These are phyloP conservation scores for Bilobella aurantiaca DNA, from an alignment of 1,140 invertebrate species.

Conservation along the genomic window DNA sequence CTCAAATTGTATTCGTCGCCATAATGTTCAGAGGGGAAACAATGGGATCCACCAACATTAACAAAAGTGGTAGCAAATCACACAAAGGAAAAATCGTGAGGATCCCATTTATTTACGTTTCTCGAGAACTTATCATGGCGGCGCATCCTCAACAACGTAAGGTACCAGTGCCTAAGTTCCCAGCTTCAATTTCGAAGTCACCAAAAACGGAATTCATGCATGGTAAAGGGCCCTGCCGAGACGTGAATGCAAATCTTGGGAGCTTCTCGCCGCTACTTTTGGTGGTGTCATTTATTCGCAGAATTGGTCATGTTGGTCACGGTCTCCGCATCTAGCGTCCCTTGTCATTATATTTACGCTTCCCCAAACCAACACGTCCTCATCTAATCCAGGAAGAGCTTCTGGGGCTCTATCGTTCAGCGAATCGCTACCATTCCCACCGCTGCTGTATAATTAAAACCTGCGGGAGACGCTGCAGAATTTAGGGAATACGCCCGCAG, in stretches of 20 bases:
- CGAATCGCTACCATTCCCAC: neutral
- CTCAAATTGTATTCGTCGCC: neutral
- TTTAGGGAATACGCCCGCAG: slow-evolving; percentile 33
- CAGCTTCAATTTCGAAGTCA: no score
- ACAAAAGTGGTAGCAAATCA: no score
- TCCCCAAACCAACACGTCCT: neutral
- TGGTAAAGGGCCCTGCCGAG: neutral
- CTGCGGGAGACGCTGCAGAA: slow-evolving; percentile 35
- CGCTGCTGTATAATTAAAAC: slow-evolving; percentile 34
- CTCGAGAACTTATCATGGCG: no score
- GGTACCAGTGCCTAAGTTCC: no score
- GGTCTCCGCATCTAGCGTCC: neutral
- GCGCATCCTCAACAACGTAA: no score
- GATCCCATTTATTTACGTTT: no score
- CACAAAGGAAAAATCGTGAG: no score
- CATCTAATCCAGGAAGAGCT: neutral
- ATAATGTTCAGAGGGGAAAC: no score
- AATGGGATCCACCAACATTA: no score
- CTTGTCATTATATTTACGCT: neutral
- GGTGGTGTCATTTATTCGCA: no score
- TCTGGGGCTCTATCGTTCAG: neutral
- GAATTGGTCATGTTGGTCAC: slow-evolving; percentile 9
- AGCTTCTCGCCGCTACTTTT: neutral
- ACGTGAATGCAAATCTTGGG: neutral
- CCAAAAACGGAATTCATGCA: neutral